Conservation (phyloP, 2,113 vertebrate genomes). For the Strix uralensis region DNA sequence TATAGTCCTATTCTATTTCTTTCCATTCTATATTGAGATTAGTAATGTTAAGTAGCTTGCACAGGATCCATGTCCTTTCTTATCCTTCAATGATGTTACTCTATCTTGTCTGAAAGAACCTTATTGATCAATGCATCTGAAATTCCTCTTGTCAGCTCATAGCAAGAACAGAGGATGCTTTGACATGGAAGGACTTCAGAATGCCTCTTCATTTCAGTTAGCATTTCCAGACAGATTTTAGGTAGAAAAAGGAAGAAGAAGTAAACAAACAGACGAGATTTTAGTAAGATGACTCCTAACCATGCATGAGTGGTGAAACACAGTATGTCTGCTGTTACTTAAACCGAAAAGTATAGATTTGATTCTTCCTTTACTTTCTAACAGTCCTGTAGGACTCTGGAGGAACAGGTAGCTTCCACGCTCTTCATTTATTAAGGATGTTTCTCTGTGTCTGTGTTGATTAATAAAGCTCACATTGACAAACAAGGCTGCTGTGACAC, state of each 20-base stretch:
- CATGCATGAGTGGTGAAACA: background rate
- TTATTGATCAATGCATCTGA: background rate
- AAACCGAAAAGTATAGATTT: background rate
- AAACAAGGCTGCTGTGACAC: background rate
- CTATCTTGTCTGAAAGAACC: background rate
- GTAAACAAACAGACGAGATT: background rate
- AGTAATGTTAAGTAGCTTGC: background rate
- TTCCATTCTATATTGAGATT: background rate
- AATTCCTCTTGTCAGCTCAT: background rate
- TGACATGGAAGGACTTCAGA: background rate
- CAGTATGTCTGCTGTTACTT: background rate
- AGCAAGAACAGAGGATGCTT: background rate
- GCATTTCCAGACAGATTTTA: background rate
- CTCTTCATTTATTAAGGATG: background rate
- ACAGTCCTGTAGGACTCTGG: background rate
- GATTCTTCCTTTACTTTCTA: background rate
- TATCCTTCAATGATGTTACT: background rate
- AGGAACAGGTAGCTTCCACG: background rate
- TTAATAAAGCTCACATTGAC: slow-evolving; percentile 24
- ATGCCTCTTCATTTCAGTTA: background rate
- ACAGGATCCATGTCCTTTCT: background rate
- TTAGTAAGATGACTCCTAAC: background rate
- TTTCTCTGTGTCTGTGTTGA: background rate
- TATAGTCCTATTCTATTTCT: background rate
- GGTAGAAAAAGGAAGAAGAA: background rate